phyloP scores from a whole-genome alignment of 2,888 invertebrate species.

The Geophilus truncorum region DNA sequence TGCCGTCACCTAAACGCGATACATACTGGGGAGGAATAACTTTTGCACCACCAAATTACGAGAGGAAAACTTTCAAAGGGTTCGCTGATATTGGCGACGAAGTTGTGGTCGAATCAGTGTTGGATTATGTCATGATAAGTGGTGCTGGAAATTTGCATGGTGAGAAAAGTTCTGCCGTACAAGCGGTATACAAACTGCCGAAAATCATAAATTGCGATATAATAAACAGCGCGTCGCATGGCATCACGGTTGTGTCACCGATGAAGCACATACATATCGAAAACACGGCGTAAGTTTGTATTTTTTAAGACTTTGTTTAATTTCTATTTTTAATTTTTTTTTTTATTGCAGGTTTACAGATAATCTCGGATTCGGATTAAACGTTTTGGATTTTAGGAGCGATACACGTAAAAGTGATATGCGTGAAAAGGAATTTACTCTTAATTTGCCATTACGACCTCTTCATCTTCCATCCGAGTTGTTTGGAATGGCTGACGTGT shows the following conservation, averaged over 20 bases:
- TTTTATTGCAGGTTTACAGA: conserved; percentile 57
- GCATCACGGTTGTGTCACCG: conserved; percentile 85
- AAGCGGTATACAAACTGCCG: conserved; percentile 83
- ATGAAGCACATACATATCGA: conserved; percentile 69
- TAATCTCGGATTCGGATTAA: conserved; percentile 84
- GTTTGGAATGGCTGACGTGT: conserved; percentile 92
- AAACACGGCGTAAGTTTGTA: conserved; percentile 56
- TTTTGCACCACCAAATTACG: conserved; percentile 83
- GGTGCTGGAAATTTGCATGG: conserved; percentile 95
- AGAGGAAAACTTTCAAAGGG: conserved; percentile 47
- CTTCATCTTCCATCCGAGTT: conserved; percentile 76
- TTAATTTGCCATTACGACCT: conserved; percentile 76
- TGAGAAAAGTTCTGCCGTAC: conserved; percentile 87
- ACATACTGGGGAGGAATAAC: conserved; percentile 96
- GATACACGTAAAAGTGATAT: conserved; percentile 85
- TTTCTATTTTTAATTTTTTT: background rate
- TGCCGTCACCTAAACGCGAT: conserved; percentile 57
- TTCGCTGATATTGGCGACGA: background rate
- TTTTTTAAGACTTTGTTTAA: background rate
- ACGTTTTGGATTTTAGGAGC: conserved; percentile 82
- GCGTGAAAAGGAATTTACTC: conserved; percentile 76
- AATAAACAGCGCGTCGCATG: conserved; percentile 79
- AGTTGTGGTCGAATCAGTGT: conserved; percentile 60
- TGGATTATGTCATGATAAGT: conserved; percentile 68
- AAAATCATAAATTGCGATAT: conserved; percentile 68